Evolutionary conservation across 2,888 invertebrate genomes (phyloP).

Genomic region (Phlogophora meticulosa): DNA sequence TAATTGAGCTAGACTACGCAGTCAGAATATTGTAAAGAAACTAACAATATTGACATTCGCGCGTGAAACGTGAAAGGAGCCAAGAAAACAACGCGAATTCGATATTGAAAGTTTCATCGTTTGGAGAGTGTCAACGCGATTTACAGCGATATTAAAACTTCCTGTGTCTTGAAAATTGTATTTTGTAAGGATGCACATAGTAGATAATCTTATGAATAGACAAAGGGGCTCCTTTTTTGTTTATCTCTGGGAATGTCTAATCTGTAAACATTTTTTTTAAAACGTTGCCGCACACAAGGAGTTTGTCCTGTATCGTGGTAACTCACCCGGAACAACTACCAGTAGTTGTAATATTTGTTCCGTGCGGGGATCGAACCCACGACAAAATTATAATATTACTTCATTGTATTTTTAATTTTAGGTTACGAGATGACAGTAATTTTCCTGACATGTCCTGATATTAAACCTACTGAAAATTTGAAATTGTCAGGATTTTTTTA

Average conservation of each 20-base stretch:
- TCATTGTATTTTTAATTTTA: too few species aligned
- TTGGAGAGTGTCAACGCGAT: slow-evolving; percentile 15
- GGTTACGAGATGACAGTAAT: too few species aligned
- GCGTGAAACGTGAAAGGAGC: not conserved
- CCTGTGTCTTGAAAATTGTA: slow-evolving; percentile 6
- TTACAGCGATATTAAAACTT: slow-evolving; percentile 8
- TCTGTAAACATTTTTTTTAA: not conserved
- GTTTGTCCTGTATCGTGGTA: too few species aligned
- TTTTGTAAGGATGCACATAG: not conserved
- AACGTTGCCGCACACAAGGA: too few species aligned
- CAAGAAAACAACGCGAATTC: slow-evolving; percentile 1
- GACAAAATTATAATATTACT: too few species aligned
- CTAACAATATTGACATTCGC: not conserved
- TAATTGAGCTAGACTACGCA: not conserved
- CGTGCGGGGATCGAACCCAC: too few species aligned
- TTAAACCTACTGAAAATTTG: too few species aligned
- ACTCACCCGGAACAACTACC: too few species aligned
- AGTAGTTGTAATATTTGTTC: too few species aligned
- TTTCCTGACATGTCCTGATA: too few species aligned
- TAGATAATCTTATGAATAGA: not conserved
- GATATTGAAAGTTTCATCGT: slow-evolving; percentile 18
- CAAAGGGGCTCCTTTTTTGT: not conserved
- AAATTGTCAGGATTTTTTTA: too few species aligned
- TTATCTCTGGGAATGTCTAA: too few species aligned
- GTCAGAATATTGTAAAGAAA: not conserved